Evolutionary conservation across 2,797 vertebrate genomes (phyloP).

Genomic region (Sebastes nivosus): DNA sequence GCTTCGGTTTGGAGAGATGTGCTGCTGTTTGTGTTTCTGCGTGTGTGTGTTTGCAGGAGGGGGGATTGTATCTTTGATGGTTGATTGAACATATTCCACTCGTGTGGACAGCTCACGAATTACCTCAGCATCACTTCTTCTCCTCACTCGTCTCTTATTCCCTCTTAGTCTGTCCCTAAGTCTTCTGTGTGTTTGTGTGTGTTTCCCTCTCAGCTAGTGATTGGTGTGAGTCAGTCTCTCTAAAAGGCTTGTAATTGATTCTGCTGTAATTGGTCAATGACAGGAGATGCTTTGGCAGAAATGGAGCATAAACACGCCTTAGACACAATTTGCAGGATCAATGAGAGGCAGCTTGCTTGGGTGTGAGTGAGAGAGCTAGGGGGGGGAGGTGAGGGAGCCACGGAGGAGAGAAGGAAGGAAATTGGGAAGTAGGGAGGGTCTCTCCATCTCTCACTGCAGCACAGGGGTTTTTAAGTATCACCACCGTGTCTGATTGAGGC

Average conservation of each 20-base stretch:
- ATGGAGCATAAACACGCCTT: slow-evolving; percentile 83
- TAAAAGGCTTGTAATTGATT: slow-evolving; percentile 87
- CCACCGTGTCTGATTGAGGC: slow-evolving; percentile 76
- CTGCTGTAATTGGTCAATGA: slow-evolving; percentile 84
- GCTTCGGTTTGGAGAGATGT: slow-evolving; percentile 8
- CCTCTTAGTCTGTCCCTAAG: slow-evolving; percentile 31
- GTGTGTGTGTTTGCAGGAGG: slow-evolving; percentile 26
- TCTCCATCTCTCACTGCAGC: slow-evolving; percentile 59
- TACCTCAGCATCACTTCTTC: slow-evolving; percentile 77
- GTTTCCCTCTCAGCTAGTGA: slow-evolving; percentile 44
- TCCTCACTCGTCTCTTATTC: slow-evolving; percentile 43
- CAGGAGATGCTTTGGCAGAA: slow-evolving; percentile 82
- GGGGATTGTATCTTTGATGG: slow-evolving; percentile 60
- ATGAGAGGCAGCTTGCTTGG: slow-evolving; percentile 68
- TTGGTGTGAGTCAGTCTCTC: slow-evolving; percentile 61
- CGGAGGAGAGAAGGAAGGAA: slow-evolving; percentile 33
- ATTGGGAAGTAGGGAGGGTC: slow-evolving; percentile 48
- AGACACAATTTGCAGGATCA: slow-evolving; percentile 84
- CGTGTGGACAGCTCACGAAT: slow-evolving; percentile 75
- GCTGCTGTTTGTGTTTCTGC: not conserved
- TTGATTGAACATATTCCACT: slow-evolving; percentile 80
- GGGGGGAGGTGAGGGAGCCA: not conserved
- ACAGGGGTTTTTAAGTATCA: slow-evolving; percentile 68
- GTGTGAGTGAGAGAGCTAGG: slow-evolving; percentile 28
- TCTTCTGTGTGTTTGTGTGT: slow-evolving; percentile 7